Percentiles rank a stretch among this genome's conserved stretches.
phyloP scores from a whole-genome alignment of 2,888 invertebrate species.

The Lordiphosa andalusiaca region DNA sequence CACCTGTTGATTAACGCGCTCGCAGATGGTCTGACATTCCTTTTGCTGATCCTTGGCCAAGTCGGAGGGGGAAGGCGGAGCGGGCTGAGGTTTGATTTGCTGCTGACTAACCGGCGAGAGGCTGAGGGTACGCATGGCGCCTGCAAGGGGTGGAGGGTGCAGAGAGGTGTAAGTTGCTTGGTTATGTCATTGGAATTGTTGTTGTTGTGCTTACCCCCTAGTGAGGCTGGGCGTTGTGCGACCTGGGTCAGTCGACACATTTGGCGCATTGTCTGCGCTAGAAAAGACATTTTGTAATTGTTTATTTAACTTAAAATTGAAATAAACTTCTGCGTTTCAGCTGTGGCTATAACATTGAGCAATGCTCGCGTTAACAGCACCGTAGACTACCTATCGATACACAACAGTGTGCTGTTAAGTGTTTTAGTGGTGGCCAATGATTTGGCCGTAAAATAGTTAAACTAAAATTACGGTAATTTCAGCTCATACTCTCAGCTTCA shows the following conservation, averaged over 20 bases:
- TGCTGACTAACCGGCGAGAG: constrained; percentile 56
- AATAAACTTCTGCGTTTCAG: not conserved
- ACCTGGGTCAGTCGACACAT: constrained; percentile 56
- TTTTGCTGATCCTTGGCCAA: constrained; percentile 55
- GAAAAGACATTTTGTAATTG: constrained; percentile 53
- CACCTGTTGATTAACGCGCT: constrained; percentile 71
- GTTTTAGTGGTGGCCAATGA: too few species aligned
- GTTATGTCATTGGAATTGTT: constrained; percentile 51
- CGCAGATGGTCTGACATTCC: constrained; percentile 61
- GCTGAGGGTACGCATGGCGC: constrained; percentile 65
- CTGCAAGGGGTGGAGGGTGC: constrained; percentile 27
- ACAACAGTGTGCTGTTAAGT: too few species aligned
- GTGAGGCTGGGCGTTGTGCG: constrained; percentile 23
- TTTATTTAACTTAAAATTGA: constrained; percentile 17
- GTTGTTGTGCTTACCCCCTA: constrained; percentile 47
- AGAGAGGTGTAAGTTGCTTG: constrained; percentile 13
- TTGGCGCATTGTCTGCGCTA: constrained; percentile 56
- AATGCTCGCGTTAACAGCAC: too few species aligned
- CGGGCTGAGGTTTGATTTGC: constrained; percentile 44
- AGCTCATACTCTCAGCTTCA: too few species aligned
- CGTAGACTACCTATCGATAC: too few species aligned
- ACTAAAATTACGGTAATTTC: too few species aligned
- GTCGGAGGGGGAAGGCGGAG: constrained; percentile 16
- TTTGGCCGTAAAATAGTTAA: too few species aligned
- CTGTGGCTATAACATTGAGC: too few species aligned